phyloP scores from a whole-genome alignment of 2,797 vertebrate genomes.

The Melanogrammus aeglefinus region DNA sequence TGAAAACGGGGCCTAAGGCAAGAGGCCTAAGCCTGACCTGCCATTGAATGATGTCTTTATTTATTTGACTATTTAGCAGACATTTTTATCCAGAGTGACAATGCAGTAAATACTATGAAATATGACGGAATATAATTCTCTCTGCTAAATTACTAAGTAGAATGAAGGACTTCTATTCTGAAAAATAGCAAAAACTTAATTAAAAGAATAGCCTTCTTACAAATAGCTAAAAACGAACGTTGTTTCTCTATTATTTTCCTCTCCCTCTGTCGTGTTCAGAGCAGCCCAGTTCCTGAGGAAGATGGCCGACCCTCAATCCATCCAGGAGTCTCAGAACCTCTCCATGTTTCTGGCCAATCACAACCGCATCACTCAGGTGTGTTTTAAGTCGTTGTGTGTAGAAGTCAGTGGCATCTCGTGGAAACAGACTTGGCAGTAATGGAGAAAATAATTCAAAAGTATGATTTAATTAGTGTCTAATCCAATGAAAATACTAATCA shows the following conservation, averaged over 20 bases:
- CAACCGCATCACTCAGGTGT: slow-evolving; percentile 97
- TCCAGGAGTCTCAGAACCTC: slow-evolving; percentile 98
- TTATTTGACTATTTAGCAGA: neutral
- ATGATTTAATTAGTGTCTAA: too few relatives aligned
- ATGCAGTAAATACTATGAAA: neutral
- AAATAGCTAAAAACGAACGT: neutral
- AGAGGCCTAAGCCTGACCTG: too few relatives aligned
- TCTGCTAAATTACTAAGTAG: neutral
- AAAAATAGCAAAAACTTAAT: neutral
- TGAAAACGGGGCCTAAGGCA: too few relatives aligned
- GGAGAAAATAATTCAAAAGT: too few relatives aligned
- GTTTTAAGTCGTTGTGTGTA: neutral
- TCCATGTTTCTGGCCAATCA: slow-evolving; percentile 99
- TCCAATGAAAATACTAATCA: too few relatives aligned
- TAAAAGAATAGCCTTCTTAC: neutral
- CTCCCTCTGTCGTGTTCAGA: slow-evolving; percentile 61
- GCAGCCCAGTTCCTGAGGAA: slow-evolving; percentile 97
- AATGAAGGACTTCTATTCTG: neutral
- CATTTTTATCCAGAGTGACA: neutral
- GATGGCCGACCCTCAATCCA: slow-evolving; percentile 98
- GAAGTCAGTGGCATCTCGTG: too few relatives aligned
- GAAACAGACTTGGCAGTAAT: too few relatives aligned
- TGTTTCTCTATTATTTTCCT: neutral
- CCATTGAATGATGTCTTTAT: too few relatives aligned
- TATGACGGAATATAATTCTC: neutral